Evolutionary conservation across 2,113 vertebrate genomes (phyloP).

Genomic region (Sinosuthora webbiana): DNA sequence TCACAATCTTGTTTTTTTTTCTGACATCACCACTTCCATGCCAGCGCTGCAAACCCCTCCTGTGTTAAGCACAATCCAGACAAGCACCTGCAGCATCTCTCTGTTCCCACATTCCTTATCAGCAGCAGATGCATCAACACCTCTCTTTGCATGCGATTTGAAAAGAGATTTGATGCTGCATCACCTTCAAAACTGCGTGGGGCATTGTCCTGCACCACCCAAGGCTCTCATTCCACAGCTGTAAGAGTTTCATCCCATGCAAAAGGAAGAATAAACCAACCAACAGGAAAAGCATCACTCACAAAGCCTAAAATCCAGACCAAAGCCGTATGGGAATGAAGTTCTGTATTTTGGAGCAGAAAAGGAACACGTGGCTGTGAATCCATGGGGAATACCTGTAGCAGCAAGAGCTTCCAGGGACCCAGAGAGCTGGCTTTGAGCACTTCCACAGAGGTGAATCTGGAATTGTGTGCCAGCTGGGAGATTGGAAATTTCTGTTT

Average conservation of each 20-base stretch:
- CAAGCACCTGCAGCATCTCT: background rate
- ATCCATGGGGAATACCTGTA: constrained; percentile 13
- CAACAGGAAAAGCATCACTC: background rate
- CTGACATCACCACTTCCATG: background rate
- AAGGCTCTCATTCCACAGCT: background rate
- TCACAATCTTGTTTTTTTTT: background rate
- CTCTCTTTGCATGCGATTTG: background rate
- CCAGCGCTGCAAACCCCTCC: background rate
- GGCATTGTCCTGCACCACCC: background rate
- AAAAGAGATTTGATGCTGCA: background rate
- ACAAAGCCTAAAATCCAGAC: background rate
- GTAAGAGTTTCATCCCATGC: background rate
- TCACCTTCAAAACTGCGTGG: background rate
- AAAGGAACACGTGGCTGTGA: background rate
- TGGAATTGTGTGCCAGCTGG: background rate
- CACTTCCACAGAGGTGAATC: background rate
- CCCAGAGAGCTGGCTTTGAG: background rate
- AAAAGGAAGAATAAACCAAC: background rate
- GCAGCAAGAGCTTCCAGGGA: background rate
- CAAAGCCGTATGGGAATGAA: background rate
- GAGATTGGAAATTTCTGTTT: background rate
- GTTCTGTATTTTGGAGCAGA: background rate
- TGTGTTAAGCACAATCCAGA: background rate
- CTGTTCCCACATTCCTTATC: background rate
- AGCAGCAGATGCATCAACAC: background rate